Evolutionary conservation across 2,113 vertebrate species (phyloP).

Genomic region (Cinclus cinclus): DNA sequence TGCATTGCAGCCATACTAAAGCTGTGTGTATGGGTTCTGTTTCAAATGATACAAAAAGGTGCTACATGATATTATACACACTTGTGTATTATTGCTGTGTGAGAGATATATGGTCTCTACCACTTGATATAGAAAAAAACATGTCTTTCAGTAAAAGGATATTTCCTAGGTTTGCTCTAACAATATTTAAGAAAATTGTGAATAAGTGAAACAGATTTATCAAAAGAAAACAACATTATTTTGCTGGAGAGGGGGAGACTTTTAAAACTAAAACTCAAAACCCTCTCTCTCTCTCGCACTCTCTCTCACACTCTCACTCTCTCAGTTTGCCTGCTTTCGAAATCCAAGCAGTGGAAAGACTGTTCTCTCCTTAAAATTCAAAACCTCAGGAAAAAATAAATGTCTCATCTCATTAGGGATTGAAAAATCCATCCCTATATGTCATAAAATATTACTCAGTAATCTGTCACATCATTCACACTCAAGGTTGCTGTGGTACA

Average conservation of each 20-base stretch:
- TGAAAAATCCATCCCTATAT: slow-evolving; percentile 53
- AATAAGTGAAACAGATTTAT: neutral
- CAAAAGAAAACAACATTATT: neutral
- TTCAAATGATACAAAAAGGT: slow-evolving; percentile 33
- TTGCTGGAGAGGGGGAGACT: neutral
- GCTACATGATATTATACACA: neutral
- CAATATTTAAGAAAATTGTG: slow-evolving; percentile 4
- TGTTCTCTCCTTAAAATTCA: slow-evolving; percentile 31
- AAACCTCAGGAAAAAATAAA: slow-evolving; percentile 9
- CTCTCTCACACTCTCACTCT: too few species aligned
- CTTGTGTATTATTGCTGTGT: slow-evolving; percentile 10
- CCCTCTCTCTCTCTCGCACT: neutral
- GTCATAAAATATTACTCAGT: neutral
- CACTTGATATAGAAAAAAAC: neutral
- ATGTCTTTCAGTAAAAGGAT: slow-evolving; percentile 9
- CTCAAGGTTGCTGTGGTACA: neutral
- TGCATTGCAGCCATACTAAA: slow-evolving; percentile 39
- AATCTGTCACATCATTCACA: neutral
- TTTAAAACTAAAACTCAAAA: neutral
- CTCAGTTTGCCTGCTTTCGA: neutral
- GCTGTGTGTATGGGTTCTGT: neutral
- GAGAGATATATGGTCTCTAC: neutral
- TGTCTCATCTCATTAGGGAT: neutral
- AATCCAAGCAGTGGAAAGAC: neutral
- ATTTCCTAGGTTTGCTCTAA: neutral